Percentiles rank a stretch among this genome's conserved stretches.
These are phyloP conservation scores for Acanthoscelides obtectus DNA, from an alignment of 2,888 invertebrate species.

Conservation along the genomic window DNA sequence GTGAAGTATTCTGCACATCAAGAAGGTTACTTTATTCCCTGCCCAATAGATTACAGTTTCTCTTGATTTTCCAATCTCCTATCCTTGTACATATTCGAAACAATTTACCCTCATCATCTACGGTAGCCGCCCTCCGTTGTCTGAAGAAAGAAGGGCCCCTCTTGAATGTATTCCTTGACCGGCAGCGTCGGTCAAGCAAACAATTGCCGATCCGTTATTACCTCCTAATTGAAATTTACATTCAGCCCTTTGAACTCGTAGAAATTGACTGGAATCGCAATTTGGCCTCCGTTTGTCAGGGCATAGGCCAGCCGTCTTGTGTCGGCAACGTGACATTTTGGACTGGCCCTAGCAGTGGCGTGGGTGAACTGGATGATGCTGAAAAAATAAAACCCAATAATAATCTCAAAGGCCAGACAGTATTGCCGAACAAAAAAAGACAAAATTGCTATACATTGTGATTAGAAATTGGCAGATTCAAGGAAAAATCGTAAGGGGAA, in stretches of 20 bases:
- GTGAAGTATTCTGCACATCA: neutral
- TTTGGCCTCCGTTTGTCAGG: conserved; percentile 19
- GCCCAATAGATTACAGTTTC: neutral
- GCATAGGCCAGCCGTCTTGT: conserved; percentile 11
- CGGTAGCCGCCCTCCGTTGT: neutral
- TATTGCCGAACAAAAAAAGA: too few relatives aligned
- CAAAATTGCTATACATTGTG: too few relatives aligned
- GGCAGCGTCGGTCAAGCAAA: conserved; percentile 33
- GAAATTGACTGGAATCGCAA: conserved; percentile 30
- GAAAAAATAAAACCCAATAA: too few relatives aligned
- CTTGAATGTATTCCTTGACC: conserved; percentile 16
- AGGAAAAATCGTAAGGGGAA: too few relatives aligned
- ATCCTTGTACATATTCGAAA: neutral
- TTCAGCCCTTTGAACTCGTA: conserved; percentile 30
- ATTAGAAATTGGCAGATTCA: too few relatives aligned
- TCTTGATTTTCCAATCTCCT: neutral
- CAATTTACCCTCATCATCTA: neutral
- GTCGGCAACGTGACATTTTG: conserved; percentile 21
- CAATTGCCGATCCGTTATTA: conserved; percentile 38
- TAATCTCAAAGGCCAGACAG: too few relatives aligned
- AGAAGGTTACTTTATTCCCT: neutral
- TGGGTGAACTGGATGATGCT: neutral
- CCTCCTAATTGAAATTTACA: conserved; percentile 39
- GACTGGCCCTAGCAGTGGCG: neutral
- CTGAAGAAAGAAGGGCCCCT: neutral